phyloP scores from a whole-genome alignment of 2,113 vertebrate species.

The Crotalus helleri region DNA sequence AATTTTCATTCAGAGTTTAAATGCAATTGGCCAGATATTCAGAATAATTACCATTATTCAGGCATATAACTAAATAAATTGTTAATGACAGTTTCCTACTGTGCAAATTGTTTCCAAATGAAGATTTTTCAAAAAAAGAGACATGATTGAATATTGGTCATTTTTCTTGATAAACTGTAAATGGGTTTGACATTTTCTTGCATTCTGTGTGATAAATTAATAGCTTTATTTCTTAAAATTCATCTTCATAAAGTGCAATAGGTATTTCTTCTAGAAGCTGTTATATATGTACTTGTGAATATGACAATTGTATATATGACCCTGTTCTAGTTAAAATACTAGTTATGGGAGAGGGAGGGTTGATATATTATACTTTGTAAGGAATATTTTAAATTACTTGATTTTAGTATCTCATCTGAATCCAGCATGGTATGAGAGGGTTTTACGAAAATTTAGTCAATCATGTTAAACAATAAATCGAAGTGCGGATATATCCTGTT shows the following conservation, averaged over 20 bases:
- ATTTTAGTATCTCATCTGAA: neutral
- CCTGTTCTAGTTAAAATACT: neutral
- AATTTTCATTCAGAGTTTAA: neutral
- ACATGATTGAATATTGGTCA: neutral
- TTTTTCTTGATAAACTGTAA: slow-evolving; percentile 10
- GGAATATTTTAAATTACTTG: neutral
- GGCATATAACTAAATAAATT: neutral
- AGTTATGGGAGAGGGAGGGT: neutral
- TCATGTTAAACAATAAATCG: neutral
- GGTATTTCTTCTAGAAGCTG: slow-evolving; percentile 15
- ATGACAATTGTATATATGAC: neutral
- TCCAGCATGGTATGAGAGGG: neutral
- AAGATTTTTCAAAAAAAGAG: slow-evolving; percentile 9
- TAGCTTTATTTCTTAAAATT: slow-evolving; percentile 29
- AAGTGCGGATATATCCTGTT: neutral
- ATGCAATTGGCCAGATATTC: neutral
- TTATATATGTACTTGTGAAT: slow-evolving; percentile 21
- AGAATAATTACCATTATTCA: neutral
- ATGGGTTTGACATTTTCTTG: neutral
- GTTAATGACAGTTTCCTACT: neutral
- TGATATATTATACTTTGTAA: neutral
- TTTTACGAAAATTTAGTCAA: neutral
- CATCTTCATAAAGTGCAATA: slow-evolving; percentile 31
- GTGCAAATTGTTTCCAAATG: slow-evolving; percentile 7
- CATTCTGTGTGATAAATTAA: neutral